phyloP scores from a whole-genome alignment of 1,140 invertebrate genomes.

The Battus philenor region DNA sequence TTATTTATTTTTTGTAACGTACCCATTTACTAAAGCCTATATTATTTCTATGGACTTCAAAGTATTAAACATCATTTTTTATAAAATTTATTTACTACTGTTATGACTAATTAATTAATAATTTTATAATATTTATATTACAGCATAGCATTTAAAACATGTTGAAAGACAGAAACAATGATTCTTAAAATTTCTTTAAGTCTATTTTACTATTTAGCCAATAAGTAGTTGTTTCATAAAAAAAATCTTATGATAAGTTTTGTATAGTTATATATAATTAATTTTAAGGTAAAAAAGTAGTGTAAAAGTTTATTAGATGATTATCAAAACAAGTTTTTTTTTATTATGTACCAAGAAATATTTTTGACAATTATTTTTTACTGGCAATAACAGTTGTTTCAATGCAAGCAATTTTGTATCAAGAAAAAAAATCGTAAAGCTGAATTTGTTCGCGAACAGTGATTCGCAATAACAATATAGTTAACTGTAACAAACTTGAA shows the following conservation, averaged over 20 bases:
- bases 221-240: background rate
- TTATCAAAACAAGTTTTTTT: background rate
- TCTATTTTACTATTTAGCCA: background rate
- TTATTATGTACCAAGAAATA: background rate
- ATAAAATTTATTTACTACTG: too few species aligned
- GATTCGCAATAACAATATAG: constrained; percentile 52
- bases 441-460: constrained; percentile 55
- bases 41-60: too few species aligned
- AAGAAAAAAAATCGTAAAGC: constrained; percentile 23
- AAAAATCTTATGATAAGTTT: too few species aligned
- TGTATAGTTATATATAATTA: too few species aligned
- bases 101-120: too few species aligned
- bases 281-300: too few species aligned
- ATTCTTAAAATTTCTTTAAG: background rate
- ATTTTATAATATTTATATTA: too few species aligned
- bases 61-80: too few species aligned
- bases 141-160: too few species aligned
- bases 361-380: background rate
- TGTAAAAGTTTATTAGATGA: background rate
- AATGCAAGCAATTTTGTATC: constrained; percentile 12
- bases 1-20: too few species aligned
- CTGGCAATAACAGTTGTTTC: background rate
- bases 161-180: too few species aligned
- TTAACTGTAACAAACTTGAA: constrained; percentile 27
- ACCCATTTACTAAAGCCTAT: too few species aligned